Base-by-base conservation (phyloP, 1,140 invertebrate genomes). In the Olivierus martensii region DNA sequence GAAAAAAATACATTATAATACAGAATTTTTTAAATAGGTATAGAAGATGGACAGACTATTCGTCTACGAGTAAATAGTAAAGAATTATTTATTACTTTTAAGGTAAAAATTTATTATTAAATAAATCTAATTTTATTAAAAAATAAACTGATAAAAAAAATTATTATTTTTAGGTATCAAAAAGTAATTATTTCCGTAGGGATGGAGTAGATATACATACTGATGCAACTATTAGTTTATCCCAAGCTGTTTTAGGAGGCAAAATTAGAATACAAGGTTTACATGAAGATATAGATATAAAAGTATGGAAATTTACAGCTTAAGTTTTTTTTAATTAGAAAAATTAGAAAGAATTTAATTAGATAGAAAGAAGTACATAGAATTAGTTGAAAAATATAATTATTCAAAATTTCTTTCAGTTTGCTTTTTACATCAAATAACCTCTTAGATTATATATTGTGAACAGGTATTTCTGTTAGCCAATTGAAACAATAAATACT, bases 131-230 rank as follows among this genome's bases (percentile, higher is more conserved):
- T 41, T 41, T 18, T 3, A 41, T 41, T 41, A n/a, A 41, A 11
- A 15, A 18, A 38, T n/a, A n/a, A 28, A 28, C 28, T 28, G 4
- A n/a, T 28, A 1, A 6, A 28, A 28, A 28, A 28, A 28, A 28
- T 28, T 28, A 9, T 28, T 39, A 2, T 28, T 53, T 46, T 9
- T 42, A 57, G 55, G 51, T 63, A 10, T 82, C 86, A 55, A 83
- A 80, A 55, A 97, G 92, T 18, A 81, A 81, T 61, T 89, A 91
- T 65, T 99, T 98, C 69, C 74, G 80, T 48, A 75, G 95, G 41
- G 91, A 98, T 60, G 93, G 92, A 6, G 72, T 87, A 6, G 94
- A 99, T 71, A 79, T 99, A 3, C 91, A 98, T 63, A 91, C 89
- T 2, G 84, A 92, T 61, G 83, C 81, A 9, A 74, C 80, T 56